These are phyloP conservation scores for western clawed frog (Xenopus tropicalis) DNA, from an alignment of 2,113 vertebrate species.

Conservation along the genomic window DNA sequence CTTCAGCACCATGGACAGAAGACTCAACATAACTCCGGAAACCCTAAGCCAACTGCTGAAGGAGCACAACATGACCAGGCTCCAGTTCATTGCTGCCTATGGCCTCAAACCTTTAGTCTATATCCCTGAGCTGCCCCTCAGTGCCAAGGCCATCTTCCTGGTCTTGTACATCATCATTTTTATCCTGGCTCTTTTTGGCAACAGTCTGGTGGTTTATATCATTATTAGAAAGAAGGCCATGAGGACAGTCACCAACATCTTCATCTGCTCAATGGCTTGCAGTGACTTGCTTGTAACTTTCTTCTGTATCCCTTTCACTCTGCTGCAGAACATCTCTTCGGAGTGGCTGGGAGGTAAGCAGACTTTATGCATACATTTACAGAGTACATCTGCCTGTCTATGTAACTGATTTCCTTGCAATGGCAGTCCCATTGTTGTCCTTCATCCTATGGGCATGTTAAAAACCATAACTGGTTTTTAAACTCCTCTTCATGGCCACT, in stretches of 20 bases:
- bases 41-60: conserved; percentile 64
- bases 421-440: too few relatives aligned
- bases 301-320: conserved; percentile 75
- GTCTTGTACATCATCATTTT: conserved; percentile 71
- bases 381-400: too few relatives aligned
- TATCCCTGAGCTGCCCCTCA: conserved; percentile 66
- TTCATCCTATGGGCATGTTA: too few relatives aligned
- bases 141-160: conserved; percentile 66
- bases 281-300: conserved; percentile 81
- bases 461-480: too few relatives aligned
- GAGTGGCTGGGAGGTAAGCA: conserved; percentile 75
- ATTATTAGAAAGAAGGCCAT: conserved; percentile 62
- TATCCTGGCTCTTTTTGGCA: conserved; percentile 69
- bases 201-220: conserved; percentile 72
- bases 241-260: conserved; percentile 70
- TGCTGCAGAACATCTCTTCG: conserved; percentile 75
- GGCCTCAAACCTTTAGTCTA: conserved; percentile 73
- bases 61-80: conserved; percentile 69
- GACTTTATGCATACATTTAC: too few relatives aligned
- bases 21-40: conserved; percentile 68
- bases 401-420: too few relatives aligned
- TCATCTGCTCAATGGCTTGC: conserved; percentile 74
- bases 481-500: too few relatives aligned
- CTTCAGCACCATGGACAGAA: conserved; percentile 43
- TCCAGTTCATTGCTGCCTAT: conserved; percentile 71